Conservation (phyloP, 2,797 vertebrate species). For the Tenualosa thibaudeaui region DNA sequence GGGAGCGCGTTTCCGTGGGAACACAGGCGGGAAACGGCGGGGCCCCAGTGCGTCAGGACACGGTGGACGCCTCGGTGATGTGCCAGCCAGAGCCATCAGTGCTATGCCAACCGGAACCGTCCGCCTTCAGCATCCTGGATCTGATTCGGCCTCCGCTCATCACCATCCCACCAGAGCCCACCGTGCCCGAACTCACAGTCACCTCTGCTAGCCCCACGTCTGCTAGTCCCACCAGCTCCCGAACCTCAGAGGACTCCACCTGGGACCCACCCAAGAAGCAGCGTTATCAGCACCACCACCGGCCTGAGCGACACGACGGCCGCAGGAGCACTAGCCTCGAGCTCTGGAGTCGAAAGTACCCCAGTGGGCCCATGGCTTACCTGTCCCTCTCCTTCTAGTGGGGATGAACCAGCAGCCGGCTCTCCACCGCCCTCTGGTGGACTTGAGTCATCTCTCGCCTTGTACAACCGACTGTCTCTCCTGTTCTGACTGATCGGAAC, state of each 20-base stretch:
- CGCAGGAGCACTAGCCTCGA: conserved; percentile 80
- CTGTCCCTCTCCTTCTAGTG: conserved; percentile 81
- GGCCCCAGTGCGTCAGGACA: conserved; percentile 74
- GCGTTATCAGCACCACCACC: conserved; percentile 55
- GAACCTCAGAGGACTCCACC: conserved; percentile 74
- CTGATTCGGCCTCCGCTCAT: conserved; percentile 77
- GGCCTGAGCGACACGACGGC: conserved; percentile 68
- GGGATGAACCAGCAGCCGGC: background rate
- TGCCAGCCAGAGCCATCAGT: conserved; percentile 82
- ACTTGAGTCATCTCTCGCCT: background rate
- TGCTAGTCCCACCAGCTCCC: conserved; percentile 70
- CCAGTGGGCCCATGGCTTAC: conserved; percentile 83
- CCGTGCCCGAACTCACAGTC: conserved; percentile 70
- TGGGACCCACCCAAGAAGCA: conserved; percentile 76
- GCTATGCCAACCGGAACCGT: conserved; percentile 81
- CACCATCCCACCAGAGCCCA: conserved; percentile 76
- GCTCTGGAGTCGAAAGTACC: conserved; percentile 83
- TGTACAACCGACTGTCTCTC: background rate
- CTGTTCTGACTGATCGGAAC: background rate
- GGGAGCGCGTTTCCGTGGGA: conserved; percentile 76
- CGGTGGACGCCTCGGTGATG: conserved; percentile 80
- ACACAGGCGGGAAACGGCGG: conserved; percentile 71
- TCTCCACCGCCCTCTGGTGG: background rate
- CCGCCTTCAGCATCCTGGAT: conserved; percentile 76
- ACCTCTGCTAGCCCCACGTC: conserved; percentile 74